Percentiles rank a stretch among this genome's conserved stretches.
phyloP scores from a whole-genome alignment of 2,113 vertebrate genomes.

The Regulus satrapa region DNA sequence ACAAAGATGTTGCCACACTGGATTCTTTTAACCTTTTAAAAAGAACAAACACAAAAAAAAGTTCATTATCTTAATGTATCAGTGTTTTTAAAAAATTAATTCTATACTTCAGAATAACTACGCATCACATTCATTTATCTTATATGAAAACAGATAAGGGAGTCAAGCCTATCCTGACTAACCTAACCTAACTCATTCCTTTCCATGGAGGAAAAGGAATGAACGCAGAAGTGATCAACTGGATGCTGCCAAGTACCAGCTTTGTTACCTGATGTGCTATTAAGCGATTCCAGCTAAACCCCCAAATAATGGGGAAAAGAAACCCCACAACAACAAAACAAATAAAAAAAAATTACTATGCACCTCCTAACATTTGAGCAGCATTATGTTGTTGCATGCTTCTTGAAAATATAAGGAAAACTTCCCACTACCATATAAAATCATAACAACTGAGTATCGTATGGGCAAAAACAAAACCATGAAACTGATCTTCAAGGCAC shows the following conservation, averaged over 20 bases:
- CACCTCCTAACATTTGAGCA: background rate
- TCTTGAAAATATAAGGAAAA: background rate
- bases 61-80: background rate
- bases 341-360: background rate
- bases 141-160: background rate
- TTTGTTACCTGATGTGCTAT: background rate
- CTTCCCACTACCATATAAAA: background rate
- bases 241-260: background rate
- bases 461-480: background rate
- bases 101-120: background rate
- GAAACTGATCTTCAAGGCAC: background rate
- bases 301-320: background rate
- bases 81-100: background rate
- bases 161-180: no score
- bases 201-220: background rate
- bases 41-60: background rate
- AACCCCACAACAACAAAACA: background rate
- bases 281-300: background rate
- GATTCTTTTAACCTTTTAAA: slow-evolving; percentile 85
- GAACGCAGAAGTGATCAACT: background rate
- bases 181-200: no score
- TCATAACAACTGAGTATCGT: background rate
- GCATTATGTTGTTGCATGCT: no score
- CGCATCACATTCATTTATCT: background rate
- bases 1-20: slow-evolving; percentile 82